Evolutionary conservation across 2,113 vertebrate genomes (phyloP).

Genomic region (Tyrannus savana): DNA sequence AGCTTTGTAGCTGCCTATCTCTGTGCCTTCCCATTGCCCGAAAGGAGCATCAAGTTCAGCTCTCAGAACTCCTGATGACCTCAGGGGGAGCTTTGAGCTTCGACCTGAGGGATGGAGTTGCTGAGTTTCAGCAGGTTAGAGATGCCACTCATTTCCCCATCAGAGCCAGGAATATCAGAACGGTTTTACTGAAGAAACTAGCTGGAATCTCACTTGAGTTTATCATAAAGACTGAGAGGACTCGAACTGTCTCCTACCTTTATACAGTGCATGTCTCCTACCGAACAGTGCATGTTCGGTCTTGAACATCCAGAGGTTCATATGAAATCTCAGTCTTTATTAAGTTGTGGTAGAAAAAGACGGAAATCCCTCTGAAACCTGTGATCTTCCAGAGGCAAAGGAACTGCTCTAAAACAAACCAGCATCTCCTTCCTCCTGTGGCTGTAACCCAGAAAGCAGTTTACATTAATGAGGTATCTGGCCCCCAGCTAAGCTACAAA

Average conservation of each 20-base stretch:
- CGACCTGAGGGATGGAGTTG: neutral
- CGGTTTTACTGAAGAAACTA: neutral
- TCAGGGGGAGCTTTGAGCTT: neutral
- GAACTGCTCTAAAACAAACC: conserved; percentile 19
- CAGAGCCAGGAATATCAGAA: neutral
- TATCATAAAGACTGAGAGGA: neutral
- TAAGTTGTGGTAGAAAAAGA: neutral
- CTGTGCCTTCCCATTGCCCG: neutral
- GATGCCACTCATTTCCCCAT: neutral
- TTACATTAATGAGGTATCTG: neutral
- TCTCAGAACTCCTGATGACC: neutral
- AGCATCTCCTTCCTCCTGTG: conserved; percentile 8
- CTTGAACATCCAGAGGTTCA: neutral
- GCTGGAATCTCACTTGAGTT: neutral
- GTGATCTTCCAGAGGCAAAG: conserved; percentile 31
- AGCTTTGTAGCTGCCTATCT: accelerated
- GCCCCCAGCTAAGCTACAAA: neutral
- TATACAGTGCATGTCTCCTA: too few species aligned
- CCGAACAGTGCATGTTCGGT: neutral
- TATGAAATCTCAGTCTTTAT: neutral
- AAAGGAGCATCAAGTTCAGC: neutral
- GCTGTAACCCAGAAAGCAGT: conserved; percentile 4
- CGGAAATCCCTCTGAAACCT: neutral
- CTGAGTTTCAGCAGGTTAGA: neutral
- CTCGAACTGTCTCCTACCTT: neutral